phyloP scores from a whole-genome alignment of 1,140 invertebrate genomes.

The Tetragonula clypearis region DNA sequence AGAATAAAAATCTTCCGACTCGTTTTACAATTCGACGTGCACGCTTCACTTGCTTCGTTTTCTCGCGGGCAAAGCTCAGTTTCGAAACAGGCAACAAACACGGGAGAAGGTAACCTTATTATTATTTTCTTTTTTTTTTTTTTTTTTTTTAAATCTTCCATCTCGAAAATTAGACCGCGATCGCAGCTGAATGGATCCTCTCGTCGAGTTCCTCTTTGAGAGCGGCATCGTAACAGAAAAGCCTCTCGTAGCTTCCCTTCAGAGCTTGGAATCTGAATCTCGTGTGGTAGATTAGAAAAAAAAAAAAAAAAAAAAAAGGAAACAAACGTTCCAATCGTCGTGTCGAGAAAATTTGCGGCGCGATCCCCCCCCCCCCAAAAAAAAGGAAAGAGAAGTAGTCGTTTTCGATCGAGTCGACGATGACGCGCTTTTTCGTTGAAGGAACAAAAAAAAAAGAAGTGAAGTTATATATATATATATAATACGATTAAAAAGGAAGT shows the following conservation, averaged over 20 bases:
- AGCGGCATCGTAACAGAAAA: neutral
- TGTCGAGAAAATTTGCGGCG: no score
- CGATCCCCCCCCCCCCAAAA: no score
- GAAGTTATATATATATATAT: conserved; percentile 79
- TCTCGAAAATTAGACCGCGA: conserved; percentile 30
- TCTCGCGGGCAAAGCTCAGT: neutral
- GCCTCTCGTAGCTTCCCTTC: neutral
- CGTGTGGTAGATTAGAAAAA: neutral
- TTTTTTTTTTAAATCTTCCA: conserved; percentile 29
- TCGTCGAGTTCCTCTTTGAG: neutral
- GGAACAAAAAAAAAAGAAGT: conserved; percentile 73
- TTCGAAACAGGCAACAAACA: conserved; percentile 43
- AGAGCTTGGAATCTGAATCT: neutral
- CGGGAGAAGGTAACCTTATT: neutral
- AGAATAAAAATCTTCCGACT: no score
- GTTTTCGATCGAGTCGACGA: neutral
- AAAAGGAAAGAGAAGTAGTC: neutral
- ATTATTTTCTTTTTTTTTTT: no score
- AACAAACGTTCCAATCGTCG: no score
- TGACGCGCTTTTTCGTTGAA: no score
- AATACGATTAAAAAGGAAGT: conserved; percentile 73
- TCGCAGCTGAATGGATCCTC: neutral
- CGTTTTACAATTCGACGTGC: neutral
- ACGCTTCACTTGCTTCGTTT: neutral
- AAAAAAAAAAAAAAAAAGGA: neutral